Evolutionary conservation across 2,888 invertebrate genomes (phyloP).

Genomic region (Ichneumoninae sp.): DNA sequence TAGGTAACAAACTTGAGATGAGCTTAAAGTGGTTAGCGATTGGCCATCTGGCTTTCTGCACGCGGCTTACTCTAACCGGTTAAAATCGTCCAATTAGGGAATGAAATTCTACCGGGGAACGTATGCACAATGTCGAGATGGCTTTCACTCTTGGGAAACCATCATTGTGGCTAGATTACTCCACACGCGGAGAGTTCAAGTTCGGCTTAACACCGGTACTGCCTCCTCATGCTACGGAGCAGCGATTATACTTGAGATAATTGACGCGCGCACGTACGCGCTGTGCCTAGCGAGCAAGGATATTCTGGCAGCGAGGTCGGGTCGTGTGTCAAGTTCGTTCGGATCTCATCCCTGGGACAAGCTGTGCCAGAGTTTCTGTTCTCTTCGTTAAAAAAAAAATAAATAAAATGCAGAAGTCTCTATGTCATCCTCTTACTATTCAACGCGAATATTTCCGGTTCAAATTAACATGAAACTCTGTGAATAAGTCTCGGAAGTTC

Average conservation of each 20-base stretch:
- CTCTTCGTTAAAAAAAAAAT: background rate
- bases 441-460: conserved; percentile 7
- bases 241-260: background rate
- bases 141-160: conserved; percentile 34
- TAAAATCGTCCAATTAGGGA: conserved; percentile 23
- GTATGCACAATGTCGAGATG: background rate
- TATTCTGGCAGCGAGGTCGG: conserved; percentile 23
- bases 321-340: conserved; percentile 49
- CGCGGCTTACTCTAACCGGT: background rate
- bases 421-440: conserved; percentile 15
- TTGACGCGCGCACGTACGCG: background rate
- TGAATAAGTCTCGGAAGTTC: background rate
- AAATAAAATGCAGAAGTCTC: background rate
- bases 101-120: background rate
- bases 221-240: conserved; percentile 1
- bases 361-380: background rate
- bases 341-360: conserved; percentile 17
- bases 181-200: conserved; percentile 30
- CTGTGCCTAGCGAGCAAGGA: conserved; percentile 20
- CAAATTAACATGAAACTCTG: background rate
- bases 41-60: background rate
- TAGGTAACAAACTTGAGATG: background rate
- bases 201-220: conserved; percentile 35
- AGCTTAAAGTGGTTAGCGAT: background rate
- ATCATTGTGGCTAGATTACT: conserved; percentile 20